These are phyloP conservation scores for Amphipyra tragopoginis DNA, from an alignment of 2,888 invertebrate species.

Conservation along the genomic window DNA sequence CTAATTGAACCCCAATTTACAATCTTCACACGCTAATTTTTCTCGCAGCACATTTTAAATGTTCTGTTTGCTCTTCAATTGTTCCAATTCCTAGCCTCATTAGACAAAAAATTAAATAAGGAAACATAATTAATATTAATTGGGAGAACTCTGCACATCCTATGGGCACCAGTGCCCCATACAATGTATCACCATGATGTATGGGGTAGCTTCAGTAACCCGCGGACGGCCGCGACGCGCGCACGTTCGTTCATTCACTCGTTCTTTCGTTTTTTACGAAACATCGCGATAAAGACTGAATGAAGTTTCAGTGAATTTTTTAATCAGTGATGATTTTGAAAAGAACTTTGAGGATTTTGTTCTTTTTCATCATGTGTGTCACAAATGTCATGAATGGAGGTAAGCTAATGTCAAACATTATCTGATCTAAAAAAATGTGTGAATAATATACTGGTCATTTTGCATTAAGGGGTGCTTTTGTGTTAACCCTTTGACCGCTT, in stretches of 20 bases:
- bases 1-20: conserved; percentile 36
- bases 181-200: conserved; percentile 48
- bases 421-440: conserved; percentile 12
- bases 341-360: conserved; percentile 70
- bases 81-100: conserved; percentile 51
- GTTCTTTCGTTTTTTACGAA: conserved; percentile 29
- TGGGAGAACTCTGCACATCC: conserved; percentile 37
- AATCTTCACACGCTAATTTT: conserved; percentile 50
- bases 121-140: conserved; percentile 61
- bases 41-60: conserved; percentile 33
- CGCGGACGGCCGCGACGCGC: conserved; percentile 62
- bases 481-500: conserved; percentile 44
- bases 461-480: conserved; percentile 37
- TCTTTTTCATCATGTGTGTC: conserved; percentile 70
- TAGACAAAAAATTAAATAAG: conserved; percentile 54
- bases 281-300: conserved; percentile 54
- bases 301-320: conserved; percentile 51
- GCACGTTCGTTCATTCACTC: conserved; percentile 58
- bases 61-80: conserved; percentile 54
- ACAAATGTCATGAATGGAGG: conserved; percentile 81
- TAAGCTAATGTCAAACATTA: conserved; percentile 59
- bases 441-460: conserved; percentile 37
- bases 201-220: conserved; percentile 70
- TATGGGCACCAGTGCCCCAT: conserved; percentile 33
- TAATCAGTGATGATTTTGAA: conserved; percentile 78